These are phyloP conservation scores for Ceratitis capitata DNA, from an alignment of 1,140 invertebrate species.

Conservation along the genomic window DNA sequence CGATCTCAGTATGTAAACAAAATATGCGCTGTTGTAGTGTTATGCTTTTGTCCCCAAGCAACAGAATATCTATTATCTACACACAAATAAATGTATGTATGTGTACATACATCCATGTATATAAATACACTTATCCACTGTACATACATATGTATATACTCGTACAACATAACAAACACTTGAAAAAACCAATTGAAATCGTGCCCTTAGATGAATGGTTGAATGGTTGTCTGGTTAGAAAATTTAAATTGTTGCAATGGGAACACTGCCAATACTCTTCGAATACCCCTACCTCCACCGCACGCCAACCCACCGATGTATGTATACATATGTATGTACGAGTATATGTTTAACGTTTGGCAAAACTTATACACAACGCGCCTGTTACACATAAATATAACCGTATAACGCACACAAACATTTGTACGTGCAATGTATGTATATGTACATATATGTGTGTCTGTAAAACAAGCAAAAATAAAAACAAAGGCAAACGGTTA, in stretches of 20 bases:
- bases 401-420: neutral
- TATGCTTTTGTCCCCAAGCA: conserved; percentile 17
- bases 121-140: neutral
- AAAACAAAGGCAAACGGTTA: conserved; percentile 23
- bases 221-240: conserved; percentile 17
- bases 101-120: too few species aligned
- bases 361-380: neutral
- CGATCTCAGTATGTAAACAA: neutral
- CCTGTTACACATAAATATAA: neutral
- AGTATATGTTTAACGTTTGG: neutral
- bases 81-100: too few species aligned
- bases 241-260: conserved; percentile 28
- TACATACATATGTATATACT: neutral
- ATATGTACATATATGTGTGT: neutral
- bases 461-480: conserved; percentile 10
- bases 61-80: neutral
- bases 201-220: conserved; percentile 15
- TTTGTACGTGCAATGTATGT: neutral
- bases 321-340: too few species aligned
- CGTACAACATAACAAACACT: conserved; percentile 17
- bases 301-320: too few species aligned
- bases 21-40: conserved; percentile 3
- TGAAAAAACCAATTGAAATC: conserved; percentile 26
- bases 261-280: conserved; percentile 7
- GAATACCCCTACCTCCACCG: too few species aligned